phyloP scores from a whole-genome alignment of 2,888 invertebrate genomes.

The Eupeodes luniger region DNA sequence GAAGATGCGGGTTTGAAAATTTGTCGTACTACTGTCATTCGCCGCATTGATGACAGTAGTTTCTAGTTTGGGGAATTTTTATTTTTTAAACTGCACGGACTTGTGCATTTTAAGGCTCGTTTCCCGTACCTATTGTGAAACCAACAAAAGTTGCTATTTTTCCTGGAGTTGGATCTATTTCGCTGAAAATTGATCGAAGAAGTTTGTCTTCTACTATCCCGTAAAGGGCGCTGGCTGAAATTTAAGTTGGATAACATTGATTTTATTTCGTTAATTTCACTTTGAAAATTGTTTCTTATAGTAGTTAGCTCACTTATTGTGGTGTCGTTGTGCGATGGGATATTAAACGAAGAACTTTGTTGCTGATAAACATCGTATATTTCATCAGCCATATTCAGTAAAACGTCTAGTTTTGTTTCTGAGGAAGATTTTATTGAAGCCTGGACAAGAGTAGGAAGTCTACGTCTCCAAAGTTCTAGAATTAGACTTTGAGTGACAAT shows the following conservation, averaged over 20 bases:
- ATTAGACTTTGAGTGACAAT: constrained; percentile 26
- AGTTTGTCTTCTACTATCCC: neutral
- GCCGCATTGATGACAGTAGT: too few relatives aligned
- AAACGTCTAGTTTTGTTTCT: neutral
- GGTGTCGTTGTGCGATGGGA: neutral
- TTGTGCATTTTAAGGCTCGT: neutral
- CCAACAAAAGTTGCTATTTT: neutral
- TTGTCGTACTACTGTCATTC: too few relatives aligned
- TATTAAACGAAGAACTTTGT: constrained; percentile 18
- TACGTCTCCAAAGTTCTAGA: constrained; percentile 22
- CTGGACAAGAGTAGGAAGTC: constrained; percentile 38
- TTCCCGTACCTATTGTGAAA: constrained; percentile 5
- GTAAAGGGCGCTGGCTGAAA: neutral
- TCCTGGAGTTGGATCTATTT: neutral
- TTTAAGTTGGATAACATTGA: constrained; percentile 26
- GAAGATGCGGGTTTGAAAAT: too few relatives aligned
- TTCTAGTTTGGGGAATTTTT: too few relatives aligned
- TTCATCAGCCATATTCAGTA: constrained; percentile 1
- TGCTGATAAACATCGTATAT: constrained; percentile 18
- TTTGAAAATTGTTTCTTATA: constrained; percentile 6
- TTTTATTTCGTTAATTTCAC: constrained; percentile 38
- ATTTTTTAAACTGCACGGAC: neutral
- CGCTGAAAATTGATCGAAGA: neutral
- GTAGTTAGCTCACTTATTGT: neutral
- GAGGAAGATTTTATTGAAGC: constrained; percentile 27